phyloP scores from a whole-genome alignment of 2,113 vertebrate genomes.

The Anser brachyrhynchus region DNA sequence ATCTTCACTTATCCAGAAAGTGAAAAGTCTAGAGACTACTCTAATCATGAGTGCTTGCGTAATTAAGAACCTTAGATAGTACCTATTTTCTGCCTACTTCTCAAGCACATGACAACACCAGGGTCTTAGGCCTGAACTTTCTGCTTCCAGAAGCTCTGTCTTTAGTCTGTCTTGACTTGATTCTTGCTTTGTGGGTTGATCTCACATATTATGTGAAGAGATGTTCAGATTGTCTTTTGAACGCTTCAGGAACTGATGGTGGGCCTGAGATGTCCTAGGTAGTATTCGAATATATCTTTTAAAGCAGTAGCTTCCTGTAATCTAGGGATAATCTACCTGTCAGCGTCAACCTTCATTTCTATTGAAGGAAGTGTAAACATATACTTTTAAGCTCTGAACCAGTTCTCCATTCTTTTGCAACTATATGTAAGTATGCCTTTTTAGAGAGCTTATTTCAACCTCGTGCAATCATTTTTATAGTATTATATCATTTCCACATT shows the following conservation, averaged over 20 bases:
- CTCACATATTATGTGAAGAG: not conserved
- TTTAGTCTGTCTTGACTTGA: not conserved
- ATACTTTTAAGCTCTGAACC: not conserved
- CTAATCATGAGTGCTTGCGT: not conserved
- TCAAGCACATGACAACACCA: not conserved
- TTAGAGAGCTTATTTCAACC: constrained; percentile 2
- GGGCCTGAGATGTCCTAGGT: not conserved
- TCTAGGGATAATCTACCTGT: not conserved
- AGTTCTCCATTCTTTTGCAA: not conserved
- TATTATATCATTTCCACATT: not conserved
- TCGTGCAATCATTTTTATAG: not conserved
- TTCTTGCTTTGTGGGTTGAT: not conserved
- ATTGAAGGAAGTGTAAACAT: not conserved
- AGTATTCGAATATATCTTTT: not conserved
- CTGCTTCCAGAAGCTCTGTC: not conserved
- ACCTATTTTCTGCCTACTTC: not conserved
- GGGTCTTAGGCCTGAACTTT: not conserved
- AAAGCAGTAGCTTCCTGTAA: not conserved
- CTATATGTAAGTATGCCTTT: not conserved
- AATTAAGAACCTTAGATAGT: not conserved
- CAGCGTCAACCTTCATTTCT: not conserved
- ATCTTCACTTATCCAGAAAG: not conserved
- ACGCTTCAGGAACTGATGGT: not conserved
- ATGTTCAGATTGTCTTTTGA: not conserved
- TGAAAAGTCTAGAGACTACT: not conserved